These are phyloP conservation scores for Drosophila ercepeae DNA, from an alignment of 1,140 invertebrate genomes.

Conservation along the genomic window DNA sequence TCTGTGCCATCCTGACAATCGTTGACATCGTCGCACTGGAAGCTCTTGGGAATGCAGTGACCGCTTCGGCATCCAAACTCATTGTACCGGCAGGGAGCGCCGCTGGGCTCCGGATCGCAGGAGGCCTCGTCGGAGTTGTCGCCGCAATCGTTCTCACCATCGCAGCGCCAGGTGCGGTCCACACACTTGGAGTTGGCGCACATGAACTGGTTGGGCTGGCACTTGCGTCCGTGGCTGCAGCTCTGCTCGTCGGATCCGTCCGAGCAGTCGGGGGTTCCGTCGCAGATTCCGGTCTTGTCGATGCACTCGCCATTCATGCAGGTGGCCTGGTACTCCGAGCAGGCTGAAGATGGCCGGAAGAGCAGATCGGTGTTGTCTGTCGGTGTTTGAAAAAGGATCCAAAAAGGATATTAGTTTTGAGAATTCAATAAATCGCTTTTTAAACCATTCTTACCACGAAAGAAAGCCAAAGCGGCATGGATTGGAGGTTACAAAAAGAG, in stretches of 20 bases:
- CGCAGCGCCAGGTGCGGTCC: conserved; percentile 96
- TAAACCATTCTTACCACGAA: conserved; percentile 23
- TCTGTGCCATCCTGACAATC: conserved; percentile 96
- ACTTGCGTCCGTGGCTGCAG: conserved; percentile 91
- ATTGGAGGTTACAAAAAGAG: not conserved
- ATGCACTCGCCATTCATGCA: conserved; percentile 97
- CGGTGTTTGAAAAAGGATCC: not conserved
- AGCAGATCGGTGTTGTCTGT: conserved; percentile 75
- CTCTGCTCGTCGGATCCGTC: conserved; percentile 95
- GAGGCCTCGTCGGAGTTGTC: conserved; percentile 93
- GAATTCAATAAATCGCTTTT: not conserved
- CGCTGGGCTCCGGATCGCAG: conserved; percentile 86
- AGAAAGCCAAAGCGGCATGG: conserved; percentile 15
- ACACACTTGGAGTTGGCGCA: conserved; percentile 95
- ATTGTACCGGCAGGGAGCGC: conserved; percentile 89
- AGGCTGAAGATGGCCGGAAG: conserved; percentile 85
- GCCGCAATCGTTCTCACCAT: conserved; percentile 94
- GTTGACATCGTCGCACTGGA: conserved; percentile 95
- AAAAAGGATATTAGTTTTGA: not conserved
- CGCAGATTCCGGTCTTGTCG: conserved; percentile 90
- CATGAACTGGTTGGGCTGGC: conserved; percentile 96
- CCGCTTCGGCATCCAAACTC: conserved; percentile 92
- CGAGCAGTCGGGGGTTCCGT: conserved; percentile 91
- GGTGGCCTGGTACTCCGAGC: conserved; percentile 92
- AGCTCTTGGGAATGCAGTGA: conserved; percentile 96